Evolutionary conservation across 2,113 vertebrate species (phyloP).

Genomic region (Psilopsiagon aurifrons): DNA sequence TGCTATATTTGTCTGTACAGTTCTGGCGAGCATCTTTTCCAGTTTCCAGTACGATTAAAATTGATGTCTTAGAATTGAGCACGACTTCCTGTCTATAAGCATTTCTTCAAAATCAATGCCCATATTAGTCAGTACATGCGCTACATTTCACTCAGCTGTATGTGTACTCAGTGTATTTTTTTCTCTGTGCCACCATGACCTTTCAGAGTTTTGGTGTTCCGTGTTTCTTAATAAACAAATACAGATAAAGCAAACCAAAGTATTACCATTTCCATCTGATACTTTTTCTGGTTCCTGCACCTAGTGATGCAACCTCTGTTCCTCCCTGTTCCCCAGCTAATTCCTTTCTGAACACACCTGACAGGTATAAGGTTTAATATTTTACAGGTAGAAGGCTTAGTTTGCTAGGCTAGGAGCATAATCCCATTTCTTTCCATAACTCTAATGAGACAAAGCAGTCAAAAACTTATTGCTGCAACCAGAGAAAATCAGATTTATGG

Average conservation of each 20-base stretch:
- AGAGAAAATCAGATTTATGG: conserved; percentile 60
- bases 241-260: neutral
- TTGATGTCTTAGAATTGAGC: neutral
- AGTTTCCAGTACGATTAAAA: neutral
- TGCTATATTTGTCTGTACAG: neutral
- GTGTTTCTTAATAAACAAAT: neutral
- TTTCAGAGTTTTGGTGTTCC: neutral
- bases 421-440: conserved; percentile 47
- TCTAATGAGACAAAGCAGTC: conserved; percentile 55
- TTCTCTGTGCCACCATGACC: neutral
- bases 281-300: neutral
- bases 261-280: neutral
- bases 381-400: conserved; percentile 29
- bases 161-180: neutral
- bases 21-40: neutral
- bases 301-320: neutral
- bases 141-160: neutral
- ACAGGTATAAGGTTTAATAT: conserved; percentile 49
- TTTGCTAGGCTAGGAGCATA: conserved; percentile 33
- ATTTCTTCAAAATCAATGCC: neutral
- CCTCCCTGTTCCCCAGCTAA: neutral
- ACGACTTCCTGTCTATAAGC: neutral
- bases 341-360: conserved; percentile 30
- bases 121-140: neutral
- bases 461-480: conserved; percentile 21